Base-by-base conservation (phyloP, 2,113 vertebrate genomes). In the Paralichthys olivaceus region DNA sequence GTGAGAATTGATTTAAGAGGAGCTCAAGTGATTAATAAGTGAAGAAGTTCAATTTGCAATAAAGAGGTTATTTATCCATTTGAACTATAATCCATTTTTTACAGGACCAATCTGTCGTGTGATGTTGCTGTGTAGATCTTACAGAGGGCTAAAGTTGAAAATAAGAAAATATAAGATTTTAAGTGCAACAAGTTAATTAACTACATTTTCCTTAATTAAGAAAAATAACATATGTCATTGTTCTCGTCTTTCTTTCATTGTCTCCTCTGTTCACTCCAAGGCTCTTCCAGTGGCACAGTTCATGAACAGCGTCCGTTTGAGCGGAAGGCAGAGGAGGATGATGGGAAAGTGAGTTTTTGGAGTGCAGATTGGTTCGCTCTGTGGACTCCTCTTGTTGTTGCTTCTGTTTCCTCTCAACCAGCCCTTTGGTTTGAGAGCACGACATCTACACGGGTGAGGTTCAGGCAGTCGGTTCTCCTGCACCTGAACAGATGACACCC, bases 341-440 rank as follows among this genome's bases (percentile, higher is more conserved):
- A 98, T 89, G 96, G 95, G 84, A 97, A 96, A 96, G 97, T 97
- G 94, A 92, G 94, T 37, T 79, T 76, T 84, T 70, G 37, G 47
- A 45, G 49, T 58, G 28, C 25, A 53, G 40, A 53, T 40, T 45
- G 58, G 25, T 43, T 69, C 55, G 14, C n/a, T 57, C 37, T 17
- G 58, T 68, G 59, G 26, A 20, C 4, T 57, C 54, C 49, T 62
- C 77, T 73, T 60, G 75, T 28, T 72, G 4, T 79, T 81, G 49
- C 53, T 58, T 45, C 9, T 20, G 34, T 71, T 58, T 66, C 51
- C 23, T 71, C 60, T 67, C 62, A 68, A 71, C 32, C 65, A 40
- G n/a, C 12, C 26, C 57, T 55, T 13, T 72, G 77, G 65, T 71
- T 74, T 78, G 59, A 76, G 59, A 67, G 67, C 67, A 29, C 32